phyloP scores from a whole-genome alignment of 2,888 invertebrate genomes.

The Pilophorus perplexus region DNA sequence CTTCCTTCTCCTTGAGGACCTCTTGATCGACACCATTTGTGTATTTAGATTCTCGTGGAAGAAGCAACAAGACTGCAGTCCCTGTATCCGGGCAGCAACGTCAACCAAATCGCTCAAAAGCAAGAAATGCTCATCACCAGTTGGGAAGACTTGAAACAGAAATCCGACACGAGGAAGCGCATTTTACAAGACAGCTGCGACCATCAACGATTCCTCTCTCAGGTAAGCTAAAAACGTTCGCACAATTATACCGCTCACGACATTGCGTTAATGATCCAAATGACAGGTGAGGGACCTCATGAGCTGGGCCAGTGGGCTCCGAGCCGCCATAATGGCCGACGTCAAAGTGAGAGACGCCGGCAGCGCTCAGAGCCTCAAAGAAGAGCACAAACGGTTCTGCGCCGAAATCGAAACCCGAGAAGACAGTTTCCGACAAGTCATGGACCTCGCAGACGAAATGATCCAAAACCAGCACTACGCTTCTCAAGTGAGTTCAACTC shows the following conservation, averaged over 20 bases:
- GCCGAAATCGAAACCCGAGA: constrained; percentile 87
- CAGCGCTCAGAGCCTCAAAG: constrained; percentile 75
- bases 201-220: constrained; percentile 82
- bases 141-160: constrained; percentile 82
- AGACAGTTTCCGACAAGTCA: constrained; percentile 70
- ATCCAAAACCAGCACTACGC: constrained; percentile 82
- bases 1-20: too few species aligned
- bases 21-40: too few species aligned
- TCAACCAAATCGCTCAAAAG: constrained; percentile 81
- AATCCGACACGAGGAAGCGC: constrained; percentile 74
- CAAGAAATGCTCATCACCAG: constrained; percentile 81
- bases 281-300: constrained; percentile 75
- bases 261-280: neutral
- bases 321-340: constrained; percentile 73
- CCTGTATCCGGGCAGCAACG: constrained; percentile 88
- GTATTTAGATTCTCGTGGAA: constrained; percentile 74
- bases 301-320: constrained; percentile 80
- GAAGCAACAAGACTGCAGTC: constrained; percentile 85
- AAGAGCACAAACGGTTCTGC: constrained; percentile 78
- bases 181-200: constrained; percentile 83
- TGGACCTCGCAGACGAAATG: constrained; percentile 76
- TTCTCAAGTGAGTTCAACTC: constrained; percentile 57
- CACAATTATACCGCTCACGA: neutral
- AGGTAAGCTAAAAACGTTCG: constrained; percentile 53
- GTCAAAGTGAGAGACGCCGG: constrained; percentile 79